Evolutionary conservation across 2,888 invertebrate species (phyloP), one percentile per base, ranked within the genome.

Genomic region (Oegoconia quadripuncta): DNA sequence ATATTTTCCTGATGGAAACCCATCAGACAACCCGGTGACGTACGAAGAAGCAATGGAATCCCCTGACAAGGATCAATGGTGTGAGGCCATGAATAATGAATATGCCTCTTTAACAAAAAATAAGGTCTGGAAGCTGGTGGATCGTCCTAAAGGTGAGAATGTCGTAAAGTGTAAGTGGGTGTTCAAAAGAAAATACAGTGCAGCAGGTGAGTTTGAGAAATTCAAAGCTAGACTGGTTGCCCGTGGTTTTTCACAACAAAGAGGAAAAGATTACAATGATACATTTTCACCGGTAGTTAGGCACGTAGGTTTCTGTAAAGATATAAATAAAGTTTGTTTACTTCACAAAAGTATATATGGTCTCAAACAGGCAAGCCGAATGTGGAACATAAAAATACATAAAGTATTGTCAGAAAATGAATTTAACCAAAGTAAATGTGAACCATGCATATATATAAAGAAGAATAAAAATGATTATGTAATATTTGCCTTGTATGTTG

Each of bases 151-250:
- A 11, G 28, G 17, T 30, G 12, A 9, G 6, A 39, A 30, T 20
- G 22, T 33, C 1, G 17, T 29, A 2, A 34, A 39, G 31, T 12
- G 26, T 16, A 34, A 34, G 4, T 34, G 34, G 26, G 37, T 40
- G 2, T 37, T 37, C 13, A 40, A 40, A 17, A 34, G 15, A 4
- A 41, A 44, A 14, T 25, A 28, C 13, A 37, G 23, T 17, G 20
- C 14, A 11, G 20, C 30, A 12, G 30, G 36, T 12, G 31, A 42
- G 17, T 17, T 40, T 13, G 2, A 15, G 8, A 33, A 23, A 28
- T 41, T 36, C 25, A 41, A 42, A 20, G 47, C 44, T 2, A 9
- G 44, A 3, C 16, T 44, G 5, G 44, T 42, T 41, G 46, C 46
- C n/a, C 43, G 41, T 32, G 48, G 35, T 11, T 41, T 22, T 11